A percentile compares a stretch with the other conserved stretches of the same genome.
Evolutionary conservation across 2,113 vertebrate species (phyloP).

Genomic region (Heterotis niloticus): DNA sequence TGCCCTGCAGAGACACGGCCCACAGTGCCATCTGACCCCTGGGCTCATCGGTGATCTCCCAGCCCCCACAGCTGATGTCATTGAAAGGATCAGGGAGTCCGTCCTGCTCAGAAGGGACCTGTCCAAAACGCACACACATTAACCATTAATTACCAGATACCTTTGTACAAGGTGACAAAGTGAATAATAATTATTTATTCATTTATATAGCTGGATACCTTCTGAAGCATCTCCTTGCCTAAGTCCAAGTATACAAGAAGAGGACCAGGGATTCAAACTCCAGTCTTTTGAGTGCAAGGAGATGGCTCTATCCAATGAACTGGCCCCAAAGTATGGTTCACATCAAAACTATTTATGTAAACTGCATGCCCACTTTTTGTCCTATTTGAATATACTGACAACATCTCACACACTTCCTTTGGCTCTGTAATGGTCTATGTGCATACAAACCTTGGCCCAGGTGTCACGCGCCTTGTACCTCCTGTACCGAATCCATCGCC

Average conservation of each 20-base stretch:
- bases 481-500: conserved; percentile 90
- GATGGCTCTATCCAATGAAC: no score
- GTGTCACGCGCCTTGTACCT: conserved; percentile 82
- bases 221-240: no score
- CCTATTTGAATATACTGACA: neutral
- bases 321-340: no score
- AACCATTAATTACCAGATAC: no score
- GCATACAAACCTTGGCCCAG: conserved; percentile 81
- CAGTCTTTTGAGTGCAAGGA: no score
- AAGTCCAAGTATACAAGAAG: no score
- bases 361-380: no score
- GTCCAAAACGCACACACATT: conserved; percentile 19
- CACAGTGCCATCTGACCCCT: conserved; percentile 81
- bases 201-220: no score
- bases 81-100: conserved; percentile 83
- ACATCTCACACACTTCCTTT: neutral
- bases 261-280: no score
- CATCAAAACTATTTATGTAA: no score
- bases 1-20: conserved; percentile 90
- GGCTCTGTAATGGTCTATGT: conserved; percentile 16
- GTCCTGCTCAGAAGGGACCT: conserved; percentile 76
- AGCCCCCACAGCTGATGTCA: conserved; percentile 88
- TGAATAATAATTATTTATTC: no score
- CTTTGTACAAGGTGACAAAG: no score
- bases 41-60: conserved; percentile 88